Base-by-base conservation (phyloP, 2,888 invertebrate species). In the Caenorhabditis zanzibari region DNA sequence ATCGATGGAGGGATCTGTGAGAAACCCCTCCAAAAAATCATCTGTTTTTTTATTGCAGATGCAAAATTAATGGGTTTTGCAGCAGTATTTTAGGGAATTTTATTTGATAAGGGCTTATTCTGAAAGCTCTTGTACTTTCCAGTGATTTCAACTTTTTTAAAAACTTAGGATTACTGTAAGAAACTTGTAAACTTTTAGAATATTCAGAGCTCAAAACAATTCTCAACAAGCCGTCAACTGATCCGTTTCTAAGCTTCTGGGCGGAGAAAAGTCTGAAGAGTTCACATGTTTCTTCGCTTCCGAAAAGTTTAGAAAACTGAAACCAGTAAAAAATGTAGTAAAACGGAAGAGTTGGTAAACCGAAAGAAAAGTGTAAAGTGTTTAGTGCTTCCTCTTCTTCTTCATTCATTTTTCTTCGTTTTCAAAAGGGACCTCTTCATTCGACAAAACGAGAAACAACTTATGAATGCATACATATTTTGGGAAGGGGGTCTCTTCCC, bases 381-480 rank as follows among this genome's bases (percentile, higher is more conserved):
- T 77, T 76, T 76, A 68, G 75, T 58, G 75, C 58, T 76, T 49
- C 52, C 52, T 59, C 59, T 35, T 44, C 52, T 41, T 56, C 56
- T 24, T 41, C 22, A 24, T 61, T 38, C 38, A 16, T 35, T 63
- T 32, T 63, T 63, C 61, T 59, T 59, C 35, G 2, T 71, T 7
- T 44, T 54, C 54, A 47, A 35, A 44, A 47, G 58, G 58, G 59
- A 66, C 75, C 75, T 76, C 75, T 76, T 76, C 75, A 76, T 76
- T 76, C 12, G 35, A 24, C 26, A 38, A 76, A 49, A 76, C 41
- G 74, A 54, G 64, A 64, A 69, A 77, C 68, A 77, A 69, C 68
- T 77, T 77, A 77, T 77, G 76, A 77, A 77, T 77, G 76, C 76
- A 77, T 77, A 69, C 69, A 76, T 76, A 68, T 68, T 74, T 59